phyloP scores from a whole-genome alignment of 2,113 vertebrate genomes.

The Cnemophilus loriae region DNA sequence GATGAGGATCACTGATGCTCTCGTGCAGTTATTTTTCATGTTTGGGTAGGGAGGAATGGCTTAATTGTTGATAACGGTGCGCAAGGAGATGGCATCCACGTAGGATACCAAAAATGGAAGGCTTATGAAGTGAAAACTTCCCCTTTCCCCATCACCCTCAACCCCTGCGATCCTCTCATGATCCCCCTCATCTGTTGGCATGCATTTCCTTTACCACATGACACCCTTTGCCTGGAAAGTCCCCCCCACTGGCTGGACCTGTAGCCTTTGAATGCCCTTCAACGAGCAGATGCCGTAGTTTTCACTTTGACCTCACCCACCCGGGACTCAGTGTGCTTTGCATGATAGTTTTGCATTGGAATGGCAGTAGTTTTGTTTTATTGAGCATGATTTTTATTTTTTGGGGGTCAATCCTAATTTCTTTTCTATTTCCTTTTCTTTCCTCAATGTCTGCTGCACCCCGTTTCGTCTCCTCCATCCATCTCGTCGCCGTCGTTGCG shows the following conservation, averaged over 20 bases:
- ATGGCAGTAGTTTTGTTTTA: conserved; percentile 79
- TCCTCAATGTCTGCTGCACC: conserved; percentile 72
- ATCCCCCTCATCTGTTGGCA: conserved; percentile 67
- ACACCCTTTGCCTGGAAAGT: conserved; percentile 53
- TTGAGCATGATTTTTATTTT: conserved; percentile 86
- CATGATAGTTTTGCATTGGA: conserved; percentile 81
- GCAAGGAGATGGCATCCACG: neutral
- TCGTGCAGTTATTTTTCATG: neutral
- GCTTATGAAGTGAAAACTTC: neutral
- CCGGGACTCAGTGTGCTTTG: conserved; percentile 73
- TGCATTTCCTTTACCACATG: conserved; percentile 66
- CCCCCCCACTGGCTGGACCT: conserved; percentile 26
- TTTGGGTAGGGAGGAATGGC: neutral
- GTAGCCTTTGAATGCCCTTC: conserved; percentile 57
- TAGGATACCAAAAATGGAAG: conserved; percentile 2
- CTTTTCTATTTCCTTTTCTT: conserved; percentile 86
- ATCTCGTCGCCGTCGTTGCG: conserved; percentile 81
- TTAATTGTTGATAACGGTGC: neutral
- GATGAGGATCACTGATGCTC: neutral
- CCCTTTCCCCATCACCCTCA: neutral
- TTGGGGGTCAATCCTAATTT: conserved; percentile 81
- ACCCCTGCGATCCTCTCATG: conserved; percentile 18
- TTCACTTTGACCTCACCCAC: conserved; percentile 25
- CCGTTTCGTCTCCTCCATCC: conserved; percentile 78
- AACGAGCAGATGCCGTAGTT: conserved; percentile 40